Base-by-base conservation (phyloP, 2,888 invertebrate species). In the Ariolimax columbianus region DNA sequence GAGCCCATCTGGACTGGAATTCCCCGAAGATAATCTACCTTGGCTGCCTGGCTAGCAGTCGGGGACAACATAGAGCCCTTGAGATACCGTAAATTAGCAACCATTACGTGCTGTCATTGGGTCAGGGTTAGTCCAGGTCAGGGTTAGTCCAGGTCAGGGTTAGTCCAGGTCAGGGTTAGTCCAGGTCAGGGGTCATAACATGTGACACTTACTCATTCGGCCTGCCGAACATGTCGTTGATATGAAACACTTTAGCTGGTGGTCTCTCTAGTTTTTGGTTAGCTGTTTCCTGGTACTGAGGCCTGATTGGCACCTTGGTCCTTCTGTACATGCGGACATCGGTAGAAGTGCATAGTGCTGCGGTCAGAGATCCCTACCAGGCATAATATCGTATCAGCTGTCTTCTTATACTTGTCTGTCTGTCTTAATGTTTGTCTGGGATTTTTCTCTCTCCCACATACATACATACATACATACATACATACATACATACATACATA, bases 161-260 rank as follows among this genome's bases (percentile, higher is more conserved):
- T n/a, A n/a, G n/a, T n/a, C n/a, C n/a, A n/a, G n/a, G n/a, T n/a
- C n/a, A n/a, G n/a, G n/a, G n/a, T n/a, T n/a, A n/a, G n/a, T n/a
- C n/a, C n/a, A n/a, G n/a, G n/a, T n/a, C n/a, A n/a, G n/a, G n/a
- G n/a, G n/a, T n/a, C n/a, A n/a, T n/a, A n/a, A n/a, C n/a, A n/a
- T n/a, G n/a, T n/a, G n/a, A n/a, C 6, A 40, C 72, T 38, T 72
- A 72, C 72, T 40, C 40, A 72, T 40, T 40, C 17, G 72, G 72
- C 72, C 26, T 40, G 19, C 72, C 72, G 40, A 72, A 72, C 23
- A 72, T 30, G 9, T 72, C 40, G 7, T 26, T 7, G 23, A 30
- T 19, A 2, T 75, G 30, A 51, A 51, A 51, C 11, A 51, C 30
- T 75, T 47, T 51, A 7, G 75, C 51, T 1, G 6, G 17, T 11